Base-by-base conservation (phyloP, 2,888 invertebrate genomes). In the Lithophane ornitopus region DNA sequence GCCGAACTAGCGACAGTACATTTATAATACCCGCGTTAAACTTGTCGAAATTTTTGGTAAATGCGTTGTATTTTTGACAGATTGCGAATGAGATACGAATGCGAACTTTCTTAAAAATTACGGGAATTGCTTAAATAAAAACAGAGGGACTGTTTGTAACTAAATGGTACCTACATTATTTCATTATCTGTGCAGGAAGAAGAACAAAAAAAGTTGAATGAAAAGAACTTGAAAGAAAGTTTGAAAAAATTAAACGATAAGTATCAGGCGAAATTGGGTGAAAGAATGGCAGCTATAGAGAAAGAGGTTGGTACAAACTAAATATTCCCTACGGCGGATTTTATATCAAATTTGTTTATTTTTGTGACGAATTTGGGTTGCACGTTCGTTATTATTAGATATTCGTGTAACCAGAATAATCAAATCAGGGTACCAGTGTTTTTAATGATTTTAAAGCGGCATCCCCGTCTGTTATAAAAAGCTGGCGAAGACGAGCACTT, bases 271-370 rank as follows among this genome's bases (percentile, higher is more conserved):
- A 81, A 66, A 0, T n/a, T 94, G 49, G 72, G 78, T 9, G 12
- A 11, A 1, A 90, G 78, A 76, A 39, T 94, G 4, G 52, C 49
- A 6, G 82, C 90, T 16, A 93, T 91, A 56, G 93, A 94, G 39
- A 80, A 82, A 49, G 91, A 94, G 90, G 95, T 70, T 16, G 7
- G 62, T 62, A 69, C 9, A 34, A 16, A 49, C 12, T 66, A 49
- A 28, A 46, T 19, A 26, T 39, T 22, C 3, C 14, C 19, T 68
- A 39, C 19, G 2, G 22, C 12, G 22, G 28, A 66, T 28, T 65
- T 46, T 22, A 46, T 28, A 28, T 46, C 22, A 28, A 19, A 19
- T 46, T 14, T 66, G 14, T 28, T 28, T 28, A 46, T 16, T 28
- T 49, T 69, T 39, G 19, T 19, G 34, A 14, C 19, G 3, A 39